Evolutionary conservation across 2,888 invertebrate species (phyloP).

Genomic region (Sarcophaga carnaria): DNA sequence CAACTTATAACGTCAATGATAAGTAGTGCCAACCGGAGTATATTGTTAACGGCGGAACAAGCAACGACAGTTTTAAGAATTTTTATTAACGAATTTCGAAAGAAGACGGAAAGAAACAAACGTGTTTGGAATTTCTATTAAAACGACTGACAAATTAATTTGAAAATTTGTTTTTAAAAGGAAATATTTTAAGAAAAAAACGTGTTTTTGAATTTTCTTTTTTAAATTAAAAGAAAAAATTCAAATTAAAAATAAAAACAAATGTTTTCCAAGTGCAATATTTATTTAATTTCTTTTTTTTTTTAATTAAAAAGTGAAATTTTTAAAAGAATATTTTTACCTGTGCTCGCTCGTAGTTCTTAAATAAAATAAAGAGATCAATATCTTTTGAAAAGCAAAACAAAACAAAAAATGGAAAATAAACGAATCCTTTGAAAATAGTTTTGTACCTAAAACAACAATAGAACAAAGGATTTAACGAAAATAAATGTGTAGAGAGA

Average conservation of each 20-base stretch:
- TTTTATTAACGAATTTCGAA: not conserved
- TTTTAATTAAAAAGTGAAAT: not conserved
- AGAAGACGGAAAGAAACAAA: conserved; percentile 24
- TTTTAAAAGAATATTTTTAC: not conserved
- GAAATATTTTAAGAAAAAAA: not conserved
- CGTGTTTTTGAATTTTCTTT: too few relatives aligned
- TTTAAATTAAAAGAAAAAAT: too few relatives aligned
- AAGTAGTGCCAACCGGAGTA: not conserved
- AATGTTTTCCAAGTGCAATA: not conserved
- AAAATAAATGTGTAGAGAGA: not conserved
- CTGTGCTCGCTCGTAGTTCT: not conserved
- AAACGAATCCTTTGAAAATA: conserved; percentile 28
- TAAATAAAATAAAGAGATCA: conserved; percentile 18
- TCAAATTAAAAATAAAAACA: not conserved
- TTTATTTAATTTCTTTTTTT: not conserved
- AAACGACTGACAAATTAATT: not conserved
- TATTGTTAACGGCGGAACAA: not conserved
- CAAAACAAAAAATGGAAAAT: conserved; percentile 7
- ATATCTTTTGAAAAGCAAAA: conserved; percentile 11
- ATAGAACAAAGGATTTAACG: conserved; percentile 5
- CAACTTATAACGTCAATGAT: conserved; percentile 51
- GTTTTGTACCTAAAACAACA: conserved; percentile 36
- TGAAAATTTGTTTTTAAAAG: conserved; percentile 1
- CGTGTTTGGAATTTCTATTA: conserved; percentile 40
- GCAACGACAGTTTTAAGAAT: not conserved